A percentile compares a stretch with the other conserved stretches of the same genome.
phyloP scores from a whole-genome alignment of 2,113 vertebrate genomes.

The Lonchura striata region DNA sequence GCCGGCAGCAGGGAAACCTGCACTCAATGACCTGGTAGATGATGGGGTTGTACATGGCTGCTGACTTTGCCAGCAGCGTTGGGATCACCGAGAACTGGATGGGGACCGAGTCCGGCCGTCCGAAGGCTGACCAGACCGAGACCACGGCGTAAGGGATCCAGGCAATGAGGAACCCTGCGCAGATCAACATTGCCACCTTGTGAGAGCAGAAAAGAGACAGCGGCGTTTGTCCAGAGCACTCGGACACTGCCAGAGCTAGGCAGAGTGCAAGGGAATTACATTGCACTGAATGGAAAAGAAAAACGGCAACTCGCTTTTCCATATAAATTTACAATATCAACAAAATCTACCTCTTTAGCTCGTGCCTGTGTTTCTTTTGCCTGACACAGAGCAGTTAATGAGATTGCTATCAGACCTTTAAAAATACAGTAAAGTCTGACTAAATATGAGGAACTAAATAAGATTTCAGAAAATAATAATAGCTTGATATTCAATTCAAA shows the following conservation, averaged over 20 bases:
- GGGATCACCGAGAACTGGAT: slow-evolving; percentile 89
- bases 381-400: background rate
- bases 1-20: slow-evolving; percentile 75
- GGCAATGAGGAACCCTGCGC: slow-evolving; percentile 91
- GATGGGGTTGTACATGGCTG: slow-evolving; percentile 96
- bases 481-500: background rate
- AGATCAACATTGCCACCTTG: slow-evolving; percentile 96
- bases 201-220: background rate
- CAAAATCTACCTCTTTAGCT: background rate
- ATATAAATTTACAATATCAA: background rate
- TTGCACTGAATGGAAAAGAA: background rate
- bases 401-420: background rate
- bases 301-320: background rate
- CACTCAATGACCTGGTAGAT: slow-evolving; percentile 92
- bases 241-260: background rate
- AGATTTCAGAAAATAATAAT: background rate
- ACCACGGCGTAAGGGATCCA: slow-evolving; percentile 96
- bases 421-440: background rate
- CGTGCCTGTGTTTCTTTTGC: background rate
- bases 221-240: background rate
- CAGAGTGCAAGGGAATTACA: background rate
- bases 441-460: background rate
- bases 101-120: slow-evolving; percentile 83
- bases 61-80: slow-evolving; percentile 90
- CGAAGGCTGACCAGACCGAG: slow-evolving; percentile 91